A percentile compares a stretch with the other conserved stretches of the same genome.
These are phyloP conservation scores for Discoglossus pictus DNA, from an alignment of 2,797 vertebrate species.

Conservation along the genomic window DNA sequence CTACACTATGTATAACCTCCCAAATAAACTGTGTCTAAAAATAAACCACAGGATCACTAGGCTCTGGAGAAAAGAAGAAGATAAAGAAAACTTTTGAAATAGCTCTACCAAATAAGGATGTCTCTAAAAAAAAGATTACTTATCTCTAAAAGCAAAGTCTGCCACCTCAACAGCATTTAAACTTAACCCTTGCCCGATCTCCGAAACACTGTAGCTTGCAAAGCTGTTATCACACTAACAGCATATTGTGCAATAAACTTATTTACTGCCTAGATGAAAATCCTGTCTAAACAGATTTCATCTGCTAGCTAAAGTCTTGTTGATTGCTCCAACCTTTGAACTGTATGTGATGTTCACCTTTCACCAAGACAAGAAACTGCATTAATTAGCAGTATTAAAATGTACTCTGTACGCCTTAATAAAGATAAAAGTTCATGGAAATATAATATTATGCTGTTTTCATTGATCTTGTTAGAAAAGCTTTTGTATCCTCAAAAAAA, in stretches of 20 bases:
- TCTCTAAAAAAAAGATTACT: slow-evolving; percentile 28
- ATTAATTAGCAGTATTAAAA: no score
- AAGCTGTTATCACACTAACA: slow-evolving; percentile 41
- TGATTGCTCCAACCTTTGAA: slow-evolving; percentile 49
- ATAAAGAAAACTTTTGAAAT: slow-evolving; percentile 40
- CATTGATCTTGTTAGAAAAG: no score
- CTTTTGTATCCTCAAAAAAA: no score
- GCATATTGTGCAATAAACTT: slow-evolving; percentile 46
- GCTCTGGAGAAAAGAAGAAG: slow-evolving; percentile 24
- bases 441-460: no score
- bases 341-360: slow-evolving; percentile 25
- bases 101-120: slow-evolving; percentile 33
- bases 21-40: slow-evolving; percentile 33
- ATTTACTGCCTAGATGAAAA: slow-evolving; percentile 34
- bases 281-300: slow-evolving; percentile 45
- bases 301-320: slow-evolving; percentile 29
- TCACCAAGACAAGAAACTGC: neutral
- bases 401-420: no score
- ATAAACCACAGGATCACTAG: slow-evolving; percentile 22
- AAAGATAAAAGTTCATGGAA: no score
- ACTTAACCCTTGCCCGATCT: slow-evolving; percentile 46
- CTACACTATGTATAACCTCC: slow-evolving; percentile 21
- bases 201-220: slow-evolving; percentile 43
- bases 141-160: slow-evolving; percentile 46
- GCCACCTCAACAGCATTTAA: slow-evolving; percentile 31